These are phyloP conservation scores for Tryphoninae sp. DNA, from an alignment of 2,888 invertebrate genomes.

Conservation along the genomic window DNA sequence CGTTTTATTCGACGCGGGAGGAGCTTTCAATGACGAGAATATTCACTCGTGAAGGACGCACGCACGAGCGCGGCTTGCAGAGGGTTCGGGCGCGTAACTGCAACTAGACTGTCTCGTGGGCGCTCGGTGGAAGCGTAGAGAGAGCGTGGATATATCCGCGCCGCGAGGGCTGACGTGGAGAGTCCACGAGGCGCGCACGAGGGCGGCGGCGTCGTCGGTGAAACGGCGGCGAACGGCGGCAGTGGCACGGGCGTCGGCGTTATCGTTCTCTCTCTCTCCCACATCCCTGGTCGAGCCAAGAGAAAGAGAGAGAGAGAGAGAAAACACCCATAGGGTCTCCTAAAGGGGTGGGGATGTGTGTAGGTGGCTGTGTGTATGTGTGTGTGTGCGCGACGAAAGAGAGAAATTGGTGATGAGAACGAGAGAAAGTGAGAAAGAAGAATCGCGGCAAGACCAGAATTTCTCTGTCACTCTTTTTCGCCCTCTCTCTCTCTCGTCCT, in stretches of 20 bases:
- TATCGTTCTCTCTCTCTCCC: slow-evolving; percentile 28
- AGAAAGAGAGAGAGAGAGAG: slow-evolving; percentile 64
- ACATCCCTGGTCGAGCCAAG: slow-evolving; percentile 55
- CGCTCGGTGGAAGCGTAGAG: slow-evolving; percentile 50
- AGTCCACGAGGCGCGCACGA: slow-evolving; percentile 77
- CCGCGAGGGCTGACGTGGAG: slow-evolving; percentile 64
- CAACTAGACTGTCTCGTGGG: slow-evolving; percentile 67
- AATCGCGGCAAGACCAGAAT: slow-evolving; percentile 54
- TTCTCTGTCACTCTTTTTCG: slow-evolving; percentile 21
- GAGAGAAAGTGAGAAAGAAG: slow-evolving; percentile 54
- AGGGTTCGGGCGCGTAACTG: slow-evolving; percentile 66
- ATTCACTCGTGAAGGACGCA: slow-evolving; percentile 12
- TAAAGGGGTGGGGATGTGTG: slow-evolving; percentile 40
- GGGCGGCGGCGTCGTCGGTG: slow-evolving; percentile 68
- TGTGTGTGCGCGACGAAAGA: slow-evolving; percentile 48
- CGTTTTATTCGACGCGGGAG: slow-evolving; percentile 23
- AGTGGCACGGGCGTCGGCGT: slow-evolving; percentile 61
- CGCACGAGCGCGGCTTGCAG: slow-evolving; percentile 58
- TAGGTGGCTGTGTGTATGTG: no score
- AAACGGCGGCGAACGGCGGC: slow-evolving; percentile 50
- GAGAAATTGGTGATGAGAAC: slow-evolving; percentile 28
- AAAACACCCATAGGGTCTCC: slow-evolving; percentile 60
- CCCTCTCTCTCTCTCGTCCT: not conserved
- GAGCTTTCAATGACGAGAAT: slow-evolving; percentile 16
- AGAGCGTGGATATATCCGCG: slow-evolving; percentile 64